Base-by-base conservation (phyloP, 2,888 invertebrate species). In the Epinotia demarniana region DNA sequence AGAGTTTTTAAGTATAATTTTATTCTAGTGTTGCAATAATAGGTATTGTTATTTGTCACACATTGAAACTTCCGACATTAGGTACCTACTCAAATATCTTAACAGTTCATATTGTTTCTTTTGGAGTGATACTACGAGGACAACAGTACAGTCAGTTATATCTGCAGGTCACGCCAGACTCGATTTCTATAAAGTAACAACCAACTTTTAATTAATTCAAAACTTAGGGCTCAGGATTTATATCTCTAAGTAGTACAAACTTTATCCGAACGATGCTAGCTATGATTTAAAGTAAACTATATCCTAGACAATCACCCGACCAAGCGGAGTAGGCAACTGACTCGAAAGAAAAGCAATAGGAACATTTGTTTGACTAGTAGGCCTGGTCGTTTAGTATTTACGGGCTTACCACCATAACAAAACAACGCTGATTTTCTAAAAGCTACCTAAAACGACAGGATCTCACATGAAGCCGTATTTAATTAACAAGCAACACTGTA, bases 401-500 rank as follows among this genome's bases (percentile, higher is more conserved):
- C 6, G 8, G 33, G 33, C 33, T 39, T 43, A 53, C 0, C 16
- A 27, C 23, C 3, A n/a, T 27, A 67, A 27, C 19, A 39, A 8
- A 57, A 19, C 18, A 12, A 39, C 8, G 39, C 39, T 39, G 33
- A 53, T 33, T 66, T 68, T 39, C 57, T 33, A 33, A 57, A 2
- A 58, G 39, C 68, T 39, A 23, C 18, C 46, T 68, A 19, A 58
- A 58, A 58, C 5, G 58, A 39, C 58, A 57, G 68, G 16, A 58
- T 23, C 19, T 43, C 55, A 55, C 67, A 27, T 19, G 19, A 57
- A 39, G 58, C 68, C 68, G 43, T 58, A 19, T 58, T 46, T 69
- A 60, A 69, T 69, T 58, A 69, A 69, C 68, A 69, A 43, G 43
- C 68, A 43, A 68, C 58, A 71, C 16, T 62, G 53, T 64, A 46